Evolutionary conservation across 2,113 vertebrate genomes (phyloP), one percentile per base, ranked within the genome.

Genomic region (Phalacrocorax carbo): DNA sequence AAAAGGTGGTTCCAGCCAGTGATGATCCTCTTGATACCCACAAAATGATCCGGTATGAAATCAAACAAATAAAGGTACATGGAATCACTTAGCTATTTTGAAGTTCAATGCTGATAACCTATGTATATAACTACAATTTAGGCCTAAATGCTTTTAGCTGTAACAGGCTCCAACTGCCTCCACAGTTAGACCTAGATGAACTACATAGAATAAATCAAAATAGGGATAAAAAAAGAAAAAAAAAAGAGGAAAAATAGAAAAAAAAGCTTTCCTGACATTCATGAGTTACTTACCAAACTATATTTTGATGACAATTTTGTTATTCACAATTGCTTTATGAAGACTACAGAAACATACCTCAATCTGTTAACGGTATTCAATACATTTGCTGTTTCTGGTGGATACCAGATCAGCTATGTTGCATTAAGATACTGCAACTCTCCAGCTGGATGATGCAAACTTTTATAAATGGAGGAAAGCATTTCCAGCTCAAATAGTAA

Each of bases 41-140:
- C 98, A 99, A 99, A 98, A 98, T 99, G 98, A 99, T 99, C 97
- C 98, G 98, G 94, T 99, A 99, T 94, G 98, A 99, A 98, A 99
- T 99, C 98, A 99, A 99, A 98, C 98, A 99, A 98, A 99, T 99
- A 97, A 99, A 99, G 99, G 99, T 99, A 98, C 98, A 97, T 97
- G 76, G 91, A 96, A 95, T 49, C 92, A 78, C 36, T 91, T 71
- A 79, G 87, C 70, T 97, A 72, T 71, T 96, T 94, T 95, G 52
- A 91, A 92, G 60, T 92, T 94, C 48, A 82, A 73, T 90, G 73
- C 51, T 88, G 69, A 66, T 81, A 91, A 88, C 32, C 26, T 85
- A n/a, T 71, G 72, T 69, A 11, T 49, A 9, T 70, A 49, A 78
- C 60, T 72, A 27, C 82, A 86, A 11, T 16, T 72, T 7, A 86